Percentiles rank a stretch among this genome's conserved stretches.
phyloP scores from a whole-genome alignment of 2,113 vertebrate genomes.

The Macrotus californicus region DNA sequence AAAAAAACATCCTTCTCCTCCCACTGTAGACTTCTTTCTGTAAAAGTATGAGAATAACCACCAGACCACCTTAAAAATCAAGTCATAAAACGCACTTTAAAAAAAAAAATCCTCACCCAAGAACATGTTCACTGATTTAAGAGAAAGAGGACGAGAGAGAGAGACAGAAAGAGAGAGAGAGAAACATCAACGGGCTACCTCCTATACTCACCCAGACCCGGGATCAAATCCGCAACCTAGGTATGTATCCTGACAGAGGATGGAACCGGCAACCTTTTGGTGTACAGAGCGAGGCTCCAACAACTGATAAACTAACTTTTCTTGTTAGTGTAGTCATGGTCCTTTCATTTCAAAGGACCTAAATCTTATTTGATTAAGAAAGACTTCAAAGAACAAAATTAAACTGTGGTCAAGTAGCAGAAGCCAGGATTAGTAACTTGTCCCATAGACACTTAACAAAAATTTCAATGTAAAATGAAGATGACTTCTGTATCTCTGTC shows the following conservation, averaged over 20 bases:
- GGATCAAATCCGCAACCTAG: too few relatives aligned
- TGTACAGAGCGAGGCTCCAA: too few relatives aligned
- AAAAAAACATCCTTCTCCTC: background rate
- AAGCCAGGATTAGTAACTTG: background rate
- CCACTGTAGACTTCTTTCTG: background rate
- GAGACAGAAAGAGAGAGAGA: too few relatives aligned
- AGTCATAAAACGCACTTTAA: background rate
- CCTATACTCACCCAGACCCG: too few relatives aligned
- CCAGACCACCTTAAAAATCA: background rate
- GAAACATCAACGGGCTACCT: too few relatives aligned
- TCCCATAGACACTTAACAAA: too few relatives aligned
- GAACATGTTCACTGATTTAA: too few relatives aligned
- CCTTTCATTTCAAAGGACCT: conserved; percentile 4
- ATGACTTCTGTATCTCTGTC: background rate
- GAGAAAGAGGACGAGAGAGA: too few relatives aligned
- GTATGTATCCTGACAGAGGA: too few relatives aligned
- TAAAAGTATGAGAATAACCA: background rate
- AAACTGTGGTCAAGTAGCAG: background rate
- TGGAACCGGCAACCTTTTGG: too few relatives aligned
- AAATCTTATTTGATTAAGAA: background rate
- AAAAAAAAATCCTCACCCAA: too few relatives aligned
- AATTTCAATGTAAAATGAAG: conserved; percentile 19
- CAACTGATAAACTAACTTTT: conserved; percentile 4
- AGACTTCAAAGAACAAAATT: conserved; percentile 1
- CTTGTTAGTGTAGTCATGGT: background rate